Evolutionary conservation across 2,888 invertebrate species (phyloP).

Genomic region (Phymatocera aterrima): DNA sequence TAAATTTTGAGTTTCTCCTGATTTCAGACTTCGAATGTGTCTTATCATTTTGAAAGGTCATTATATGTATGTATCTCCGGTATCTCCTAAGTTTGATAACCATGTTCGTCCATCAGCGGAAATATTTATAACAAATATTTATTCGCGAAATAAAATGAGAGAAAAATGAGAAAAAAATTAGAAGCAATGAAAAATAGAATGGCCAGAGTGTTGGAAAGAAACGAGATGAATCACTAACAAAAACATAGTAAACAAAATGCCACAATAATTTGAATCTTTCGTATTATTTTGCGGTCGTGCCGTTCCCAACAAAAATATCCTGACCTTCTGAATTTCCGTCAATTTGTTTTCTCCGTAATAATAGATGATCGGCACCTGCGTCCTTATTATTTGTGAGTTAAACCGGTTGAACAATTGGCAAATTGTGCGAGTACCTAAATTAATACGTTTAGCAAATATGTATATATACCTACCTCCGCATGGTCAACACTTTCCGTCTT

Average conservation of each 20-base stretch:
- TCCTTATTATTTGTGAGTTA: neutral
- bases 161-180: neutral
- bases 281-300: slow-evolving; percentile 18
- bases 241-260: neutral
- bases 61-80: neutral
- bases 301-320: neutral
- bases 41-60: no score
- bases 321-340: slow-evolving; percentile 22
- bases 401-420: neutral
- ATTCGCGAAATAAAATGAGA: neutral
- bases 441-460: neutral
- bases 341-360: neutral
- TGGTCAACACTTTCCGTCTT: neutral
- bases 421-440: neutral
- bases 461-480: neutral
- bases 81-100: no score
- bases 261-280: neutral
- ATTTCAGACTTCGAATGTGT: no score
- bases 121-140: neutral
- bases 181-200: neutral
- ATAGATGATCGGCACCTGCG: neutral
- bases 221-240: neutral
- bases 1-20: no score
- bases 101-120: neutral
- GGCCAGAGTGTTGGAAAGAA: no score